Percentiles rank a stretch among this genome's conserved stretches.
These are phyloP conservation scores for Odocoileus hemionus DNA, from an alignment of 2,113 vertebrate genomes.

Conservation along the genomic window DNA sequence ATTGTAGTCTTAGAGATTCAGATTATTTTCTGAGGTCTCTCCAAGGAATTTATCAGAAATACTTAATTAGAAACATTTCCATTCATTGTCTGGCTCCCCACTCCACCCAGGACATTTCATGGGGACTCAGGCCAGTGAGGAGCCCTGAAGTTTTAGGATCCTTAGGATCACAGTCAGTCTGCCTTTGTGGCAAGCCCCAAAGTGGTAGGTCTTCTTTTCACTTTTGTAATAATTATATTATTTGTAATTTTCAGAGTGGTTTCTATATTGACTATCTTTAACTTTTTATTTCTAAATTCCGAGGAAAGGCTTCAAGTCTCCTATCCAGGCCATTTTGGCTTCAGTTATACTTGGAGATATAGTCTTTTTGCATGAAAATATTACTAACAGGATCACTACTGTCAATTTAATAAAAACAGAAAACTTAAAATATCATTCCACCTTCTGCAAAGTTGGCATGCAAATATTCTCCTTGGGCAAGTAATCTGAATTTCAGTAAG, in stretches of 20 bases:
- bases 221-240: background rate
- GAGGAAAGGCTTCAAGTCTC: background rate
- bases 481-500: background rate
- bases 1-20: background rate
- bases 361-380: background rate
- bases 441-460: background rate
- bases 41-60: background rate
- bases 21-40: background rate
- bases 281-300: slow-evolving; percentile 11
- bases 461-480: background rate
- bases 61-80: background rate
- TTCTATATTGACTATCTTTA: background rate
- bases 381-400: background rate
- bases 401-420: background rate
- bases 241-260: background rate
- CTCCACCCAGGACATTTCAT: background rate
- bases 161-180: background rate
- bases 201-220: background rate
- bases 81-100: background rate
- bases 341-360: background rate
- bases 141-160: background rate
- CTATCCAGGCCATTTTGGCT: background rate
- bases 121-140: background rate
- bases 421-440: background rate
- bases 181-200: background rate